Evolutionary conservation across 2,888 invertebrate species (phyloP).

Genomic region (Helobdella robusta): DNA sequence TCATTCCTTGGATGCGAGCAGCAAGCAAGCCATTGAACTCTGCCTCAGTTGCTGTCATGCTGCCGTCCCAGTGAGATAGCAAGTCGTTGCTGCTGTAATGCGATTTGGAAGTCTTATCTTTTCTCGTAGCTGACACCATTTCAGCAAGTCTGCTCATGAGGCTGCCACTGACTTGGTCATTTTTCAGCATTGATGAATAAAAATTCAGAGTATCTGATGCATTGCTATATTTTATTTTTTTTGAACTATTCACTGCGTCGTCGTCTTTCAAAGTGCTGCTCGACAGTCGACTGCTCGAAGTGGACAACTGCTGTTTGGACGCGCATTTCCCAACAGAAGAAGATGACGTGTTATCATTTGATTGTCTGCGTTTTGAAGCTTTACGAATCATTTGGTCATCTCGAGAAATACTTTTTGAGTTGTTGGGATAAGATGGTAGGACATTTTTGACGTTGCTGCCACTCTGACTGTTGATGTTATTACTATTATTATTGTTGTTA

Average conservation of each 20-base stretch:
- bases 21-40: conserved; percentile 17
- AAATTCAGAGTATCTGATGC: conserved; percentile 10
- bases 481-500: no score
- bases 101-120: not conserved
- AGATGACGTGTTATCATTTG: no score
- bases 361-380: not conserved
- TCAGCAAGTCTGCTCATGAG: conserved; percentile 9
- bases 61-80: conserved; percentile 21
- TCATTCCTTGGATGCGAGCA: conserved; percentile 23
- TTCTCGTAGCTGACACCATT: conserved; percentile 1
- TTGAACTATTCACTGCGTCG: not conserved
- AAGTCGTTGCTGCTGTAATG: not conserved
- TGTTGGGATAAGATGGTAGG: not conserved
- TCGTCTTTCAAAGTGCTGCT: not conserved
- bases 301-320: no score
- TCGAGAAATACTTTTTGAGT: not conserved
- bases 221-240: not conserved
- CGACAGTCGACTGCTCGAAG: no score
- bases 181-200: conserved; percentile 18
- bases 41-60: conserved; percentile 23
- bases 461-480: not conserved
- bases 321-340: no score
- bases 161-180: conserved; percentile 5
- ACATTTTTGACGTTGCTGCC: not conserved
- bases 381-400: not conserved